A percentile compares a stretch with the other conserved stretches of the same genome.
These are phyloP conservation scores for Pangasius sanitwongsei DNA, from an alignment of 2,797 vertebrate species.

Conservation along the genomic window DNA sequence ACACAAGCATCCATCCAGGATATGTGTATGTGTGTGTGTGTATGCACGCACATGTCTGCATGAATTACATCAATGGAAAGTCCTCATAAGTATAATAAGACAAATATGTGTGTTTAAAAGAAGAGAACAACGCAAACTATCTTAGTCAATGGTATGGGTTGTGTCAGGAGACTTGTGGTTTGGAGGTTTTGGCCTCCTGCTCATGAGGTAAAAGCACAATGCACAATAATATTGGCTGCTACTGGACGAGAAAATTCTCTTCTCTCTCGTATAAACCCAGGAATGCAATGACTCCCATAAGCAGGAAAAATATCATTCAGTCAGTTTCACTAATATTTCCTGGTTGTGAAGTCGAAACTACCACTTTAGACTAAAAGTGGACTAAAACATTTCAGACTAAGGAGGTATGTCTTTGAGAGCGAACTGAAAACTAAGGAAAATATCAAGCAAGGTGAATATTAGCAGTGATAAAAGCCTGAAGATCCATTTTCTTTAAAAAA, in stretches of 20 bases:
- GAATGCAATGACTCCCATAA: background rate
- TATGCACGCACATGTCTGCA: background rate
- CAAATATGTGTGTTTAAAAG: background rate
- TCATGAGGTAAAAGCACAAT: slow-evolving; percentile 21
- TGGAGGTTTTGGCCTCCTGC: slow-evolving; percentile 23
- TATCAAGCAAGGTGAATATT: background rate
- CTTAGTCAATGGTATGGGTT: background rate
- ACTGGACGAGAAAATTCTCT: background rate
- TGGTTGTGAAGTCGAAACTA: background rate
- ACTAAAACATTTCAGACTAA: background rate
- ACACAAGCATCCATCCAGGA: slow-evolving; percentile 64
- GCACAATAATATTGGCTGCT: background rate
- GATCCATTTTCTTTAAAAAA: background rate
- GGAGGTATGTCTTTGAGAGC: background rate
- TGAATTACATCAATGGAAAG: background rate
- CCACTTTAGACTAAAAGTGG: background rate
- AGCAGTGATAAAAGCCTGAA: background rate
- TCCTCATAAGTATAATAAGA: background rate
- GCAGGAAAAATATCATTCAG: background rate
- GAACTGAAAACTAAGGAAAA: background rate
- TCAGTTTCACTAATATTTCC: background rate
- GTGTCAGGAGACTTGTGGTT: slow-evolving; percentile 12
- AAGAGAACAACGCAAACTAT: background rate
- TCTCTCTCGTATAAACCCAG: background rate
- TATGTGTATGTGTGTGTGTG: slow-evolving; percentile 54